These are phyloP conservation scores for Pediacus dermestoides DNA, from an alignment of 2,888 invertebrate genomes.

Conservation along the genomic window DNA sequence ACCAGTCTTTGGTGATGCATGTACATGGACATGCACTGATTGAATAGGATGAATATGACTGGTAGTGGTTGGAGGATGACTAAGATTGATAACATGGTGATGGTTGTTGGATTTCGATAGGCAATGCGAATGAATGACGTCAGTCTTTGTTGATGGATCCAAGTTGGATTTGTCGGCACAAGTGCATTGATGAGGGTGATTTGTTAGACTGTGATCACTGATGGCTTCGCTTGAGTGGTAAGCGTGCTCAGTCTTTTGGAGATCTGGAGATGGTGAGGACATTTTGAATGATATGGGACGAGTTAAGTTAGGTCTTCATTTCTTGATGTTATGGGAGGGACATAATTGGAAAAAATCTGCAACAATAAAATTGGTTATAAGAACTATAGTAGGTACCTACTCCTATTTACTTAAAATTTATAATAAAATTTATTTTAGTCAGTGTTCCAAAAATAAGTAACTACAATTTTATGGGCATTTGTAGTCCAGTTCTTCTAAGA, in stretches of 20 bases:
- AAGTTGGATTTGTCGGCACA: constrained; percentile 37
- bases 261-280: constrained; percentile 44
- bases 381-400: too few relatives aligned
- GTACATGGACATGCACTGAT: constrained; percentile 35
- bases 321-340: too few relatives aligned
- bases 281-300: constrained; percentile 19
- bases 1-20: constrained; percentile 40
- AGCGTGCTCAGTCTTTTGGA: constrained; percentile 42
- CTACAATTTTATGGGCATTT: too few relatives aligned
- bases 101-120: constrained; percentile 24
- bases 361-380: too few relatives aligned
- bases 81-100: constrained; percentile 28
- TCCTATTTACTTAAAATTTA: too few relatives aligned
- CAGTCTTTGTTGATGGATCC: constrained; percentile 39
- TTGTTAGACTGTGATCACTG: constrained; percentile 36
- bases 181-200: constrained; percentile 35
- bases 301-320: constrained; percentile 11
- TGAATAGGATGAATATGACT: constrained; percentile 37
- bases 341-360: too few relatives aligned
- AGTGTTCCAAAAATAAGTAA: too few relatives aligned
- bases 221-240: constrained; percentile 46
- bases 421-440: too few relatives aligned
- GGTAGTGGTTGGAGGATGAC: constrained; percentile 33
- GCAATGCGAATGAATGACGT: constrained; percentile 25
- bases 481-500: too few relatives aligned